Evolutionary conservation across 2,888 invertebrate genomes (phyloP).

Genomic region (Nymphalis polychloros): DNA sequence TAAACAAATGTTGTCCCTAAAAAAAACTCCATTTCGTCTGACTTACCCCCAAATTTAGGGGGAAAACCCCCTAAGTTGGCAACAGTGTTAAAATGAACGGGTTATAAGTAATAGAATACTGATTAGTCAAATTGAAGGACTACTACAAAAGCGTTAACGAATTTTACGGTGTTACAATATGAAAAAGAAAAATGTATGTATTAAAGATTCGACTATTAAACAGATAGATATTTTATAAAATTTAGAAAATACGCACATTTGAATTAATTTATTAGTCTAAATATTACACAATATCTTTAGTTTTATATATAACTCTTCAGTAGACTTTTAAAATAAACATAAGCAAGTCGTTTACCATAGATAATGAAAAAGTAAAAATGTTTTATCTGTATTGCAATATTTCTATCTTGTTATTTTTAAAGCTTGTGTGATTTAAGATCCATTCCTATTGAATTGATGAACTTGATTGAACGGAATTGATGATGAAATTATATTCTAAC

Average conservation of each 20-base stretch:
- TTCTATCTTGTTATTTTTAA: background rate
- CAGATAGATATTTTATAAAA: background rate
- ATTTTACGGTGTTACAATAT: background rate
- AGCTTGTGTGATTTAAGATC: background rate
- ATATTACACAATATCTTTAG: background rate
- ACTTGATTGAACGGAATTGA: constrained; percentile 32
- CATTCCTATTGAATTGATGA: constrained; percentile 24
- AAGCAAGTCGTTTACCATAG: no score
- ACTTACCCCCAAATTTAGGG: no score
- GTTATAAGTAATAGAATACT: background rate
- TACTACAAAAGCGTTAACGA: background rate
- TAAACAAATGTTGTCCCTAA: no score
- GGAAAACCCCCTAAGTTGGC: no score
- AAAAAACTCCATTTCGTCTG: no score
- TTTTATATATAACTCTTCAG: background rate
- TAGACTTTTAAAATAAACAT: no score
- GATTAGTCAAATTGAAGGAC: background rate
- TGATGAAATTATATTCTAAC: constrained; percentile 7
- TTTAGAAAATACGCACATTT: background rate
- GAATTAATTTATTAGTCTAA: background rate
- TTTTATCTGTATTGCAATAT: background rate
- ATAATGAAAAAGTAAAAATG: no score
- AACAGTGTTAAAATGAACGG: background rate
- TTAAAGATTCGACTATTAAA: background rate
- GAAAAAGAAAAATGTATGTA: background rate